These are phyloP conservation scores for Tipula unca DNA, from an alignment of 2,888 invertebrate species.

Conservation along the genomic window DNA sequence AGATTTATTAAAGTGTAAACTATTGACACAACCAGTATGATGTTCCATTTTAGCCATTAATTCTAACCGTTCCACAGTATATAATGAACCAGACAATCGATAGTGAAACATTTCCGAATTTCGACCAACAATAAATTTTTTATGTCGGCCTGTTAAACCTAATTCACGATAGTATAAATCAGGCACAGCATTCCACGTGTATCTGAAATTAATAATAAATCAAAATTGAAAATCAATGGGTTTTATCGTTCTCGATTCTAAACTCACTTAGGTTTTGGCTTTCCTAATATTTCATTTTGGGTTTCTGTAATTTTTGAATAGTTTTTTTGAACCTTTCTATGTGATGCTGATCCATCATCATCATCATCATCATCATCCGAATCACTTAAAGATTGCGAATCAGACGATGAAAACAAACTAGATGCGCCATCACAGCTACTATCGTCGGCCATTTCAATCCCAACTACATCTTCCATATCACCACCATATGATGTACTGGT, in stretches of 20 bases:
- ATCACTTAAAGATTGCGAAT: not conserved
- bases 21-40: constrained; percentile 88
- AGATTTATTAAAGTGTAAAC: constrained; percentile 77
- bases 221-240: not conserved
- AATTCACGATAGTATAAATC: not conserved
- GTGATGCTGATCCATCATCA: not conserved
- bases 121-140: not conserved
- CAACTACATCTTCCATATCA: not conserved
- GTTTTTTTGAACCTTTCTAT: not conserved
- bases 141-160: not conserved
- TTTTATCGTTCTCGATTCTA: not conserved
- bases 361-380: not conserved
- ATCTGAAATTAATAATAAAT: not conserved
- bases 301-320: constrained; percentile 8
- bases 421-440: not conserved
- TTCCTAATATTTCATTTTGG: not conserved
- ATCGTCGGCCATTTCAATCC: not conserved
- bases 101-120: constrained; percentile 47
- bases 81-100: constrained; percentile 71
- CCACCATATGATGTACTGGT: not conserved
- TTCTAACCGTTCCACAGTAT: constrained; percentile 73
- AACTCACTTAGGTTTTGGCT: not conserved
- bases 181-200: not conserved
- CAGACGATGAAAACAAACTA: not conserved
- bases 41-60: constrained; percentile 65